Percentiles rank a stretch among this genome's conserved stretches.
These are phyloP conservation scores for Phaenicophaeus curvirostris DNA, from an alignment of 2,797 vertebrate genomes.

Conservation along the genomic window DNA sequence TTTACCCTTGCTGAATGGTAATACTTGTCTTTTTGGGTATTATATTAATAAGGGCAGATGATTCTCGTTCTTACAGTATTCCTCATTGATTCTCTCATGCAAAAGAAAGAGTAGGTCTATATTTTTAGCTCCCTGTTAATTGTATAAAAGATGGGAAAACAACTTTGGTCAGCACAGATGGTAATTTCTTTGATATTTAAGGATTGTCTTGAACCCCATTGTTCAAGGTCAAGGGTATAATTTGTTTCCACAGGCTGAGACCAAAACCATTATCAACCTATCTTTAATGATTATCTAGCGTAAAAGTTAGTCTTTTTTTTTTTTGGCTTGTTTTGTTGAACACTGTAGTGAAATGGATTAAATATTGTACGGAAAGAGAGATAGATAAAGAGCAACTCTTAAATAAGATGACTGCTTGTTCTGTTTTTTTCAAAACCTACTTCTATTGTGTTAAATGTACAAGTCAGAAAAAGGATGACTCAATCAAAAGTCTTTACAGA, in stretches of 20 bases:
- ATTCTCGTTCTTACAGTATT: not conserved
- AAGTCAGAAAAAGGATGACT: constrained; percentile 29
- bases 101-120: not conserved
- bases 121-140: not conserved
- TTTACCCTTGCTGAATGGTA: not conserved
- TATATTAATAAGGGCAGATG: not conserved
- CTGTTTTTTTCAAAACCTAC: not conserved
- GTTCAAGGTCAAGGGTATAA: not conserved
- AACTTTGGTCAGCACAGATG: not conserved
- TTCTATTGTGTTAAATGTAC: constrained; percentile 2
- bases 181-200: not conserved
- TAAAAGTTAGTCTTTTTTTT: not conserved
- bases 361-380: not conserved
- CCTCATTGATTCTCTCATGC: not conserved
- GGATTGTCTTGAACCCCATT: not conserved
- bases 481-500: constrained; percentile 1
- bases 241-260: not conserved
- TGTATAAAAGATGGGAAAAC: not conserved
- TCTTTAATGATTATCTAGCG: not conserved
- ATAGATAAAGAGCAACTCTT: not conserved
- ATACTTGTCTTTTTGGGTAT: not conserved
- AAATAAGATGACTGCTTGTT: not conserved
- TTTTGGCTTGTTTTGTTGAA: not conserved
- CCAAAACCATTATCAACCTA: not conserved
- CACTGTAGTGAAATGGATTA: not conserved